Evolutionary conservation across 2,888 invertebrate genomes (phyloP), one percentile per base, ranked within the genome.

Genomic region (Harpalus rubripes): DNA sequence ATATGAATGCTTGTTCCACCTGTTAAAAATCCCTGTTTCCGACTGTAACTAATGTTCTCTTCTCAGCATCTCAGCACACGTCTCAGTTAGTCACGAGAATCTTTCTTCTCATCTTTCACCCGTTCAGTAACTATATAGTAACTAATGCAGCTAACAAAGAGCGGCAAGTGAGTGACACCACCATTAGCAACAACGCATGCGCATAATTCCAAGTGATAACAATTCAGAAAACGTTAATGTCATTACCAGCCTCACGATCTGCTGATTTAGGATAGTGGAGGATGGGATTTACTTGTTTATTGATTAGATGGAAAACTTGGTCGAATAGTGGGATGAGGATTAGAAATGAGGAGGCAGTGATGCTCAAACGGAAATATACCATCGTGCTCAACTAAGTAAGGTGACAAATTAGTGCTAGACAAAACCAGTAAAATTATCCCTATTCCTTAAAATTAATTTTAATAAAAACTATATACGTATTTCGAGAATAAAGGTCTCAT

Each of bases 141-240:
- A 63, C 15, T 68, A 68, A 39, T 32, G 32, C 39, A 68, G 32
- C 68, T 39, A 32, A 68, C 68, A 68, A 68, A 68, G 68, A 68
- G 39, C 32, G 32, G 32, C 32, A 68, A 32, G 39, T 68, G 68
- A 68, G 68, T 68, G 68, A 68, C 68, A 68, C 68, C 68, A 39
- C 68, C 68, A 68, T 68, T 68, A 68, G 68, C 39, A 32, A 32
- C 39, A 68, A 39, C 68, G 39, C 68, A 32, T 22, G 26, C 32
- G 68, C 68, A 68, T 68, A 68, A 39, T 68, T 68, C 68, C 68
- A 39, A 63, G 15, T 68, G 68, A 68, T 68, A 68, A 68, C 68
- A 68, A 68, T 68, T 68, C 39, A 68, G 63, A 68, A 32, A 68
- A 68, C 39, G 68, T 68, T 68, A 68, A 15, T 68, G 68, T 52